Evolutionary conservation across 1,140 invertebrate species (phyloP).

Genomic region (Platorchestia sp.): DNA sequence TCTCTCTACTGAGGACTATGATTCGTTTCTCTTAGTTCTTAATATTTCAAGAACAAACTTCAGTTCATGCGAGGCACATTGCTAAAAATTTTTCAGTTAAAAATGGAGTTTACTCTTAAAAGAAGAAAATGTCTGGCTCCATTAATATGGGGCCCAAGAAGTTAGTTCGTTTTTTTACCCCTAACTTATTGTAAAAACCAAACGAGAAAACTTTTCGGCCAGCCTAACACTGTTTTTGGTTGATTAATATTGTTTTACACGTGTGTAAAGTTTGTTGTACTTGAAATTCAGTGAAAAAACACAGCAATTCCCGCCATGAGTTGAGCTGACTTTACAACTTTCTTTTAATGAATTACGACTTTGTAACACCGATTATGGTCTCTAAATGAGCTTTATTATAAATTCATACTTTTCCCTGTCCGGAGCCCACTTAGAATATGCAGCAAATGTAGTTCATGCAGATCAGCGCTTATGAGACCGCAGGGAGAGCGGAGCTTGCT

Average conservation of each 20-base stretch:
- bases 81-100: background rate
- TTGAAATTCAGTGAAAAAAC: background rate
- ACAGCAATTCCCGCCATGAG: background rate
- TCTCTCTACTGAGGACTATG: background rate
- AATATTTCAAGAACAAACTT: background rate
- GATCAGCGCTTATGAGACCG: background rate
- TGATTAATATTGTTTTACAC: background rate
- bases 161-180: no score
- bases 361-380: background rate
- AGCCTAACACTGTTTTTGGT: background rate
- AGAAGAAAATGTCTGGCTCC: background rate
- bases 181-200: no score
- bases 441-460: conserved; percentile 29
- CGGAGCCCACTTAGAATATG: background rate
- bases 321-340: background rate
- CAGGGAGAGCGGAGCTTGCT: background rate
- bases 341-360: background rate
- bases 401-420: background rate
- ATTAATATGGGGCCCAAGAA: no score
- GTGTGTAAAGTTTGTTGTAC: background rate
- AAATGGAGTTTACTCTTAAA: background rate
- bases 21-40: background rate
- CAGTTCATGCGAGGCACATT: background rate
- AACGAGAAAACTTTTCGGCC: no score
- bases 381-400: conserved; percentile 2